Conservation (phyloP, 2,797 vertebrate genomes). For the Jordanella pulchra region DNA sequence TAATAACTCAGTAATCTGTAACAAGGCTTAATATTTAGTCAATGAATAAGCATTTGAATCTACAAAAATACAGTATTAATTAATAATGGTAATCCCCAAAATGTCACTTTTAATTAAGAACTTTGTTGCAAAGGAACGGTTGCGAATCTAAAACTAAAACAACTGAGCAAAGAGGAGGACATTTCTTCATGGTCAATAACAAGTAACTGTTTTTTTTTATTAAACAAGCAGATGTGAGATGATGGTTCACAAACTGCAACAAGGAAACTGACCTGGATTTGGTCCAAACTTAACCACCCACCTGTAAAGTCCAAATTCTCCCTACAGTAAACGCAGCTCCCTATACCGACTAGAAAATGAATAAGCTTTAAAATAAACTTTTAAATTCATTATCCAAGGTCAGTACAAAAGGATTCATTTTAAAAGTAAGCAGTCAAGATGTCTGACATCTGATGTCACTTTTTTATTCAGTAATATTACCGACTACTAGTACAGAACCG, state of each 20-base stretch:
- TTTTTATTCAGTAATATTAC: slow-evolving; percentile 30
- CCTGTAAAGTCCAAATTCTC: not conserved
- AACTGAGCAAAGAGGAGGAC: not conserved
- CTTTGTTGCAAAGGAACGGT: not conserved
- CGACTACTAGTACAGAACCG: slow-evolving; percentile 45
- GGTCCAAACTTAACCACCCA: not conserved
- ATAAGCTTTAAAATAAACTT: not conserved
- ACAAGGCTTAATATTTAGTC: not conserved
- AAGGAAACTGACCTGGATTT: not conserved
- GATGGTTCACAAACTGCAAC: not conserved
- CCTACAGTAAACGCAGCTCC: not conserved
- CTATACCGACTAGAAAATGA: not conserved
- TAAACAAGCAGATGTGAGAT: not conserved
- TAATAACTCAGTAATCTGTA: too few relatives aligned
- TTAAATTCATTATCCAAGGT: not conserved
- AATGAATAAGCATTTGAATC: not conserved
- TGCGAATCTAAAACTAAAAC: not conserved
- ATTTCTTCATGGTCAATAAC: not conserved
- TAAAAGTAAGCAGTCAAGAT: not conserved
- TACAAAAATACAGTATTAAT: too few relatives aligned
- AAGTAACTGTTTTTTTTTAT: not conserved
- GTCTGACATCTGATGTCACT: not conserved
- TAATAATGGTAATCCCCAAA: too few relatives aligned
- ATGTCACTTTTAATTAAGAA: not conserved
- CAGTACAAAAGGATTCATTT: not conserved